Percentiles rank a stretch among this genome's conserved stretches.
Conservation (phyloP, 2,113 vertebrate species). For the Oncorhynchus masou region DNA sequence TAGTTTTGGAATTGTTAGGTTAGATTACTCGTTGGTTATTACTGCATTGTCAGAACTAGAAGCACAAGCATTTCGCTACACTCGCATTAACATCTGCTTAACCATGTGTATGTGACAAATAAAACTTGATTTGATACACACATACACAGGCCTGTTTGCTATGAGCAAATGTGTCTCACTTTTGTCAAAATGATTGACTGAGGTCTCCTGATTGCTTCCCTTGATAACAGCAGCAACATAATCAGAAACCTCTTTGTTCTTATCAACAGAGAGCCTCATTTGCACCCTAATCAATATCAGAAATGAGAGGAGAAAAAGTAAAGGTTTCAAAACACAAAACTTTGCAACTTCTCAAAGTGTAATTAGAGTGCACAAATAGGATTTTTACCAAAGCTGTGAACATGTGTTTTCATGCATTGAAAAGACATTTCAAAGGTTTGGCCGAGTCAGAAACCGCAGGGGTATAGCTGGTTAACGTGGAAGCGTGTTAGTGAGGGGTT, state of each 20-base stretch:
- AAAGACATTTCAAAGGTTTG: conserved; percentile 75
- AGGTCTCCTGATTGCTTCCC: conserved; percentile 65
- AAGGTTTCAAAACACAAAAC: conserved; percentile 67
- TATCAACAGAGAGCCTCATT: conserved; percentile 45
- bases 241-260: conserved; percentile 69
- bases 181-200: conserved; percentile 59
- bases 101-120: too few relatives aligned
- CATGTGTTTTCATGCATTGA: conserved; percentile 63
- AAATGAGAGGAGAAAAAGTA: conserved; percentile 59
- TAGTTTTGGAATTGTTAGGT: too few relatives aligned
- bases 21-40: too few relatives aligned
- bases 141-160: conserved; percentile 37
- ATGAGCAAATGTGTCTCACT: conserved; percentile 37
- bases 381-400: conserved; percentile 69
- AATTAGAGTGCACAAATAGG: conserved; percentile 72
- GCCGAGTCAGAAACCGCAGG: conserved; percentile 68
- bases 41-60: too few relatives aligned
- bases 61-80: too few relatives aligned
- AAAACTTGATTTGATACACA: too few relatives aligned
- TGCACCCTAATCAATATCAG: conserved; percentile 30
- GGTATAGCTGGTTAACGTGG: conserved; percentile 66
- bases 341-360: conserved; percentile 72
- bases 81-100: too few relatives aligned
- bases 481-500: conserved; percentile 67
- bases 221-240: conserved; percentile 57